Percentiles rank a stretch among this genome's conserved stretches.
phyloP scores from a whole-genome alignment of 92 coral and sea anemone species.

The Muricea muricata region DNA sequence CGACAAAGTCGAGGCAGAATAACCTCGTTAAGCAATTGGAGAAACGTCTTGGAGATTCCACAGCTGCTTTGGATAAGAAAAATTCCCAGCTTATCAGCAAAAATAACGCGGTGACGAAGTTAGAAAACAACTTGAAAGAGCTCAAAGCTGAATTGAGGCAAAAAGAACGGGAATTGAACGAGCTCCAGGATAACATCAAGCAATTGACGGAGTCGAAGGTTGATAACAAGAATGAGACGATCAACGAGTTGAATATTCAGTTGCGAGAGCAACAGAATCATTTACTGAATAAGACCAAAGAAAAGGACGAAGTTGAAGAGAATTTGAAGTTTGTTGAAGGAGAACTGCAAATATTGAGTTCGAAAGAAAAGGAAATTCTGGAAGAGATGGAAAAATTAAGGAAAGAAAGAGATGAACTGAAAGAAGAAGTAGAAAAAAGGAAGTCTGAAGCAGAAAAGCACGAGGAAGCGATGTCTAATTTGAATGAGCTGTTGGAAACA shows the following conservation, averaged over 20 bases:
- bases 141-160: constrained; percentile 58
- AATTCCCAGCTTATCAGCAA: constrained; percentile 86
- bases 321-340: constrained; percentile 41
- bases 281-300: constrained; percentile 44
- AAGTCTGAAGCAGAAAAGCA: neutral
- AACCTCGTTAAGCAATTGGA: constrained; percentile 60
- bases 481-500: neutral
- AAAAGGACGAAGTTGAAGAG: constrained; percentile 40
- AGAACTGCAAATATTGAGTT: constrained; percentile 35
- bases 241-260: constrained; percentile 52
- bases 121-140: constrained; percentile 72
- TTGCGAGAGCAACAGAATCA: constrained; percentile 25
- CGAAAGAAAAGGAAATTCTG: constrained; percentile 20
- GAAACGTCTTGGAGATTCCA: constrained; percentile 81
- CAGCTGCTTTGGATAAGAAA: constrained; percentile 89
- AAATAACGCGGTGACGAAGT: constrained; percentile 78
- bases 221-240: constrained; percentile 61
- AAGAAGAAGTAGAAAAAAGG: constrained; percentile 32
- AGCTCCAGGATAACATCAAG: constrained; percentile 34
- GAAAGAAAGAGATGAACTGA: constrained; percentile 2
- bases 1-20: constrained; percentile 1
- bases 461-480: neutral
- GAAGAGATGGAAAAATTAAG: neutral
- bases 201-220: constrained; percentile 49
- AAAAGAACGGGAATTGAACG: constrained; percentile 46